Evolutionary conservation across 2,888 invertebrate genomes (phyloP).

Genomic region (Dicroscelio sp.): DNA sequence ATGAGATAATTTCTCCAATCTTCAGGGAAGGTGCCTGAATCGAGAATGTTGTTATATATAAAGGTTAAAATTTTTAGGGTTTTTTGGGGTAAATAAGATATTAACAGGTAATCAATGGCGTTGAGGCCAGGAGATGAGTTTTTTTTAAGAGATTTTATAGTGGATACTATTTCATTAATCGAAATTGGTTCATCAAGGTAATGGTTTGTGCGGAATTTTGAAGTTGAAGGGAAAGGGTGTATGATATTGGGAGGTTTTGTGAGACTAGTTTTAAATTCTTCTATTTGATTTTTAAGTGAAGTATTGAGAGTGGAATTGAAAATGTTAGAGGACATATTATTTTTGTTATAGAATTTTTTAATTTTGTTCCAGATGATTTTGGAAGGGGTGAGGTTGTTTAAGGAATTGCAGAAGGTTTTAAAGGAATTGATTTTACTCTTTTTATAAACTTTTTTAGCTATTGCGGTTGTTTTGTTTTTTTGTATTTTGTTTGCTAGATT

Average conservation of each 20-base stretch:
- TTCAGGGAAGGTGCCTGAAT: neutral
- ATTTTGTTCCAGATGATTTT: slow-evolving; percentile 32
- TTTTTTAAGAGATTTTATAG: too few species aligned
- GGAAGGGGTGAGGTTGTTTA: neutral
- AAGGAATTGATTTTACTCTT: slow-evolving; percentile 16
- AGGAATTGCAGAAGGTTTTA: neutral
- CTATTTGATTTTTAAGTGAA: neutral
- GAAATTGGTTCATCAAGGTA: too few species aligned
- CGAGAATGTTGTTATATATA: neutral
- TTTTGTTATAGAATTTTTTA: slow-evolving; percentile 59
- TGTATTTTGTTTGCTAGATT: neutral
- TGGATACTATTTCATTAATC: too few species aligned
- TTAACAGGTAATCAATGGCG: neutral
- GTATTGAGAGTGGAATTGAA: slow-evolving; percentile 47
- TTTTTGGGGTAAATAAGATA: neutral
- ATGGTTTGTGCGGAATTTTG: too few species aligned
- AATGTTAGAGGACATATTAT: too few species aligned
- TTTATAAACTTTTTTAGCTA: slow-evolving; percentile 49
- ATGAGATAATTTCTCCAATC: slow-evolving; percentile 25
- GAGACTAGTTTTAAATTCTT: neutral
- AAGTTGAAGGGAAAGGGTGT: too few species aligned
- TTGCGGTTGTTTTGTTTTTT: slow-evolving; percentile 43
- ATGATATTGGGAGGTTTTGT: too few species aligned
- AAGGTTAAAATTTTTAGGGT: neutral
- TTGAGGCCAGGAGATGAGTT: too few species aligned